These are phyloP conservation scores for Sogatella furcifera DNA, from an alignment of 1,140 invertebrate genomes.

Conservation along the genomic window DNA sequence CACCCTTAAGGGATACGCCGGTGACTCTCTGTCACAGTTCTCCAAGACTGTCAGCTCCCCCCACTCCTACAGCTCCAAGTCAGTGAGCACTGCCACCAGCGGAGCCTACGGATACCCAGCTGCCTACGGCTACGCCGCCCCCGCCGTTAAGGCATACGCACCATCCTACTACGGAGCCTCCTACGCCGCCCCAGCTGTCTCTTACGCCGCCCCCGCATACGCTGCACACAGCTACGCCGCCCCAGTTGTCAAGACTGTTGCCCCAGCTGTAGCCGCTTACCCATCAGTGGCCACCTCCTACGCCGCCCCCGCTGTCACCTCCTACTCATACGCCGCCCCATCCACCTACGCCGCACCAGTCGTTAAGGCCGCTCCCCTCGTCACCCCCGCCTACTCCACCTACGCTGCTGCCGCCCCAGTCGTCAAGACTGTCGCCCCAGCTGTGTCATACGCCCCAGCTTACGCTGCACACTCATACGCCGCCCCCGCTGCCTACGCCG, in stretches of 20 bases:
- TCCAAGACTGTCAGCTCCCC: slow-evolving; percentile 39
- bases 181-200: not conserved
- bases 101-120: slow-evolving; percentile 27
- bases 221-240: not conserved
- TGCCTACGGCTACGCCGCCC: slow-evolving; percentile 6
- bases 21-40: slow-evolving; percentile 38
- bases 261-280: not conserved
- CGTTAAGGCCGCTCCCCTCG: not conserved
- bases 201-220: not conserved
- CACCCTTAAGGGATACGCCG: slow-evolving; percentile 42
- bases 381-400: not conserved
- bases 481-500: slow-evolving; percentile 20
- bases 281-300: slow-evolving; percentile 12
- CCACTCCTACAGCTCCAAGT: slow-evolving; percentile 39
- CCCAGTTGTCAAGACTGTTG: slow-evolving; percentile 6
- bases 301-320: slow-evolving; percentile 16
- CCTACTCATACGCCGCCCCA: slow-evolving; percentile 2
- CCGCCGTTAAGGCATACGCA: slow-evolving; percentile 9
- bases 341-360: slow-evolving; percentile 1
- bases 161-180: slow-evolving; percentile 6
- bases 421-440: slow-evolving; percentile 9
- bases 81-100: slow-evolving; percentile 39
- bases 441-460: slow-evolving; percentile 14
- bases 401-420: slow-evolving; percentile 8
- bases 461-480: slow-evolving; percentile 13